Percentiles rank a stretch among this genome's conserved stretches.
Evolutionary conservation across 2,888 invertebrate genomes (phyloP).

Genomic region (Scaptodrosophila latifasciaeformis): DNA sequence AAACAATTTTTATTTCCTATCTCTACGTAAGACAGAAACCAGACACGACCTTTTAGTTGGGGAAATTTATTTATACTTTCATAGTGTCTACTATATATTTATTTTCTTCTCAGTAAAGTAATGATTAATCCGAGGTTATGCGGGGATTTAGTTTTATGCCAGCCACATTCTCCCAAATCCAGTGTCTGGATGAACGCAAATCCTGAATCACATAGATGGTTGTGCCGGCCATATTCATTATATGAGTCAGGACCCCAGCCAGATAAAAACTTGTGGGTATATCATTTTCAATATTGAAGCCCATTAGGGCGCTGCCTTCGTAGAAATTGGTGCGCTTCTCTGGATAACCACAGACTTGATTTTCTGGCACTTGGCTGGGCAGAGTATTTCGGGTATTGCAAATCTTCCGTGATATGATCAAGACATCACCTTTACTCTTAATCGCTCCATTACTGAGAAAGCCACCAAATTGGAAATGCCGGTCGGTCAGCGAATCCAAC

Average conservation of each 20-base stretch:
- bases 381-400: conserved; percentile 19
- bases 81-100: too few relatives aligned
- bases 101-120: too few relatives aligned
- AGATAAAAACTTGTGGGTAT: conserved; percentile 40
- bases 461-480: conserved; percentile 38
- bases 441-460: conserved; percentile 11
- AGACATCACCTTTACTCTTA: conserved; percentile 34
- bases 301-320: conserved; percentile 33
- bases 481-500: conserved; percentile 31
- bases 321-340: conserved; percentile 24
- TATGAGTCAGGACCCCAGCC: conserved; percentile 26
- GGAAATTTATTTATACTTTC: too few relatives aligned
- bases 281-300: conserved; percentile 30
- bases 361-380: conserved; percentile 20
- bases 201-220: conserved; percentile 33
- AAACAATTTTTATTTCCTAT: too few relatives aligned
- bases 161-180: conserved; percentile 31
- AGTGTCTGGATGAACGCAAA: conserved; percentile 26
- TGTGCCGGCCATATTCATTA: neutral
- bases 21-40: too few relatives aligned
- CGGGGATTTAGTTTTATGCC: too few relatives aligned
- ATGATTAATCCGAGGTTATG: too few relatives aligned
- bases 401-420: conserved; percentile 22
- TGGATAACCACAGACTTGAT: conserved; percentile 44
- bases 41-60: too few relatives aligned